A percentile compares a stretch with the other conserved stretches of the same genome.
Conservation (phyloP, 2,113 vertebrate species). For the Chlorodrepanis virens region DNA sequence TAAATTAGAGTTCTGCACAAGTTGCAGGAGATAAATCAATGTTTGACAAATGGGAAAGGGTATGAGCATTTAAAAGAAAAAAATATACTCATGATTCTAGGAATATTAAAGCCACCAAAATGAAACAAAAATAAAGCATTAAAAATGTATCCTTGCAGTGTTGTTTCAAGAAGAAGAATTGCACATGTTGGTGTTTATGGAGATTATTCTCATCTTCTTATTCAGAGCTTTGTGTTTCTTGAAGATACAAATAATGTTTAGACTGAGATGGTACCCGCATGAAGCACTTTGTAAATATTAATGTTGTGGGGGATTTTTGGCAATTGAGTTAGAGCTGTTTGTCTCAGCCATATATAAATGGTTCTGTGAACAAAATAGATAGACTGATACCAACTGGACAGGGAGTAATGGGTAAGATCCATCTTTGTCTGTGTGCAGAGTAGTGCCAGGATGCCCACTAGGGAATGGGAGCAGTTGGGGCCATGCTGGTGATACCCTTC, state of each 20-base stretch:
- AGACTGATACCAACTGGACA: background rate
- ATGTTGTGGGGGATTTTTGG: background rate
- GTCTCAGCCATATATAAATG: background rate
- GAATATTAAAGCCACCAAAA: background rate
- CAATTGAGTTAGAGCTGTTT: background rate
- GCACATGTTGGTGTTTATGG: background rate
- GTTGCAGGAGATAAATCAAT: background rate
- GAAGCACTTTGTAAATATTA: background rate
- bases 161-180: background rate
- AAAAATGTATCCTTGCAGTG: background rate
- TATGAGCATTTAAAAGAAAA: background rate
- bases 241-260: background rate
- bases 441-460: background rate
- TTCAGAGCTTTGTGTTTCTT: background rate
- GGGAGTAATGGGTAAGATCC: background rate
- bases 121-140: background rate
- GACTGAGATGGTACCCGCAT: background rate
- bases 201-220: background rate
- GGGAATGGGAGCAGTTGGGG: background rate
- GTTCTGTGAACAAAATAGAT: background rate
- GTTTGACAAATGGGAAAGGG: background rate
- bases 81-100: background rate
- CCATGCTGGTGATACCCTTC: fast-evolving
- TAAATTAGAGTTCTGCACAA: background rate
- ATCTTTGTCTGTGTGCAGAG: background rate